Conservation (phyloP, 2,888 invertebrate genomes). For the Odontothrips loti region DNA sequence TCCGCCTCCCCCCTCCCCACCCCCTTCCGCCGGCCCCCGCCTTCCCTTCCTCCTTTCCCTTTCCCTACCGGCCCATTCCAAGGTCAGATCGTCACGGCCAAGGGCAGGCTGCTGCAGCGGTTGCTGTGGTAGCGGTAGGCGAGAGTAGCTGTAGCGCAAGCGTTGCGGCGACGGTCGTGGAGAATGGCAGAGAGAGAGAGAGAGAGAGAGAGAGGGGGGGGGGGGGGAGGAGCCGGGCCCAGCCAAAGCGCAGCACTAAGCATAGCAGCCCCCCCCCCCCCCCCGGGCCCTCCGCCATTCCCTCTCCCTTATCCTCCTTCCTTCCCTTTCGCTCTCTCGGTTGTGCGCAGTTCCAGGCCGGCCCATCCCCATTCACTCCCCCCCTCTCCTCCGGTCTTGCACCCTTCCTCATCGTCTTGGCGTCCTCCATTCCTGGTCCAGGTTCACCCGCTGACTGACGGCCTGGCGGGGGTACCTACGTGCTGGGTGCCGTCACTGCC, state of each 20-base stretch:
- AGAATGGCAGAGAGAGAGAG: too few species aligned
- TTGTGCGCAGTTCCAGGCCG: background rate
- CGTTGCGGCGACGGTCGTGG: too few species aligned
- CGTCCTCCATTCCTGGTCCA: background rate
- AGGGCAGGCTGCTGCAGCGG: constrained; percentile 6
- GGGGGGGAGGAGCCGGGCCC: background rate
- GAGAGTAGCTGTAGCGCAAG: background rate
- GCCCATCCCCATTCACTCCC: background rate
- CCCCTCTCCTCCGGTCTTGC: background rate
- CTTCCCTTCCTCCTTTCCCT: constrained; percentile 16
- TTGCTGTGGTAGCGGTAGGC: background rate
- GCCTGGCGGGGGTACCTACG: background rate
- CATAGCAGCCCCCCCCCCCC: too few species aligned
- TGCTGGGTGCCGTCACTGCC: background rate
- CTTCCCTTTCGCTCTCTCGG: background rate
- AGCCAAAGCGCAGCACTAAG: background rate
- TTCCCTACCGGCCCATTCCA: background rate
- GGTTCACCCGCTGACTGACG: too few species aligned
- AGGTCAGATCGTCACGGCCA: constrained; percentile 13
- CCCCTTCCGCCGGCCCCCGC: background rate
- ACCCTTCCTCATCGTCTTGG: too few species aligned
- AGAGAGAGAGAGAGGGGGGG: too few species aligned
- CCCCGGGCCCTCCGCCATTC: too few species aligned
- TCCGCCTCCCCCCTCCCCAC: background rate
- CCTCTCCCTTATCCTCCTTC: background rate